Conservation (phyloP, 1,140 invertebrate species). For the Dendrolimus punctatus region DNA sequence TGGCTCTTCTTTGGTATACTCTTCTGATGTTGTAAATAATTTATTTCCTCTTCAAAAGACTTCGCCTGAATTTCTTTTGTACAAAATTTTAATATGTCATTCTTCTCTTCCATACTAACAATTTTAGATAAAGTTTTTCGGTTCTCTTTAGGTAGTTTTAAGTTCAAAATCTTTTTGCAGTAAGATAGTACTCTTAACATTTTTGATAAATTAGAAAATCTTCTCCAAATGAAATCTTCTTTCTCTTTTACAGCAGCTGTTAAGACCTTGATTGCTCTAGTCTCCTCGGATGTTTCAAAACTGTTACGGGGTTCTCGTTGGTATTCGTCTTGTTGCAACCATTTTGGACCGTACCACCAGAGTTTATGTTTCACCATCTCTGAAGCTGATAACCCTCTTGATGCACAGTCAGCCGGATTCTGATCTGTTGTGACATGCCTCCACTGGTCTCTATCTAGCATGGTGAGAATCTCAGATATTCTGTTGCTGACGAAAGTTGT, state of each 20-base stretch:
- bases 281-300: too few relatives aligned
- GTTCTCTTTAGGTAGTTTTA: slow-evolving; percentile 2
- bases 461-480: too few relatives aligned
- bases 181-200: slow-evolving; percentile 1
- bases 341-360: slow-evolving; percentile 1
- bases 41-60: too few relatives aligned
- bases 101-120: slow-evolving; percentile 3
- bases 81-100: slow-evolving; percentile 1
- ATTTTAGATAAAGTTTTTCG: too few relatives aligned
- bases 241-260: background rate
- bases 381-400: too few relatives aligned
- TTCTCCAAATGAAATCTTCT: slow-evolving; percentile 4
- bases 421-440: too few relatives aligned
- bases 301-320: background rate
- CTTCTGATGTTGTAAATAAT: too few relatives aligned
- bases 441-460: too few relatives aligned
- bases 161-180: slow-evolving; percentile 3
- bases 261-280: slow-evolving; percentile 1
- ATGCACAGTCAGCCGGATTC: too few relatives aligned
- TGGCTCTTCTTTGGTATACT: too few relatives aligned
- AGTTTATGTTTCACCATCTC: too few relatives aligned
- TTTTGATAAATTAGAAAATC: slow-evolving; percentile 5
- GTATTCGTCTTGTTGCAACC: slow-evolving; percentile 2
- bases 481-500: too few relatives aligned
- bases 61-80: slow-evolving; percentile 1